phyloP scores from a whole-genome alignment of 2,113 vertebrate species.

The Felis catus region DNA sequence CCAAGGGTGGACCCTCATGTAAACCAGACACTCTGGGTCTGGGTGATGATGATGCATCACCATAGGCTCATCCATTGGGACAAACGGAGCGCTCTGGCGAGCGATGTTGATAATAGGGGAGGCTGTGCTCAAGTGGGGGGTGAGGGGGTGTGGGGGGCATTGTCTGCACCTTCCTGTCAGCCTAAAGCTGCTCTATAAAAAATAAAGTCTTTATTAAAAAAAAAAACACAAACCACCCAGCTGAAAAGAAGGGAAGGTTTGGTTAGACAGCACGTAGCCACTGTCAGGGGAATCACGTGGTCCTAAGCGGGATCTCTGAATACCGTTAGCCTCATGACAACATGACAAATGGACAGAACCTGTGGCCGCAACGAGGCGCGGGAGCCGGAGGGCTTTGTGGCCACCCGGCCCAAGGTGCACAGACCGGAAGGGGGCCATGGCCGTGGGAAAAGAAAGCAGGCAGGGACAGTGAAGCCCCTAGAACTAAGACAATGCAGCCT shows the following conservation, averaged over 20 bases:
- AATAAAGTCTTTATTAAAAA: background rate
- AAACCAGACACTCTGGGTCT: background rate
- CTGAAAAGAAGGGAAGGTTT: background rate
- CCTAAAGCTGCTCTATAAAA: background rate
- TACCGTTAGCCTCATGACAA: accelerated
- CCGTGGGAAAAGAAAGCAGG: background rate
- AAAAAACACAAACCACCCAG: background rate
- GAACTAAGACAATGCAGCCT: accelerated
- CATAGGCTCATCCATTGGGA: background rate
- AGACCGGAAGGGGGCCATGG: too few relatives aligned
- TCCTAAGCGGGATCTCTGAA: accelerated
- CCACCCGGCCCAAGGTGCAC: accelerated
- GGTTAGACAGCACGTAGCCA: background rate
- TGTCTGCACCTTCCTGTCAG: background rate
- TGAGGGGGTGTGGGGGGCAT: background rate
- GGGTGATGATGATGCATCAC: background rate
- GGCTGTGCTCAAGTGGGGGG: too few relatives aligned
- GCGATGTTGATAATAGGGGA: background rate
- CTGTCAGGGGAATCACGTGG: accelerated
- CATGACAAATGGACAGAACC: background rate
- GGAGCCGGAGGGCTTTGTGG: background rate
- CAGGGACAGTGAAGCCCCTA: accelerated
- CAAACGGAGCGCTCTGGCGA: background rate
- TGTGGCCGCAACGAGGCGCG: background rate
- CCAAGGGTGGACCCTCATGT: background rate